phyloP scores from a whole-genome alignment of 1,140 invertebrate species.

The Euschistus heros region DNA sequence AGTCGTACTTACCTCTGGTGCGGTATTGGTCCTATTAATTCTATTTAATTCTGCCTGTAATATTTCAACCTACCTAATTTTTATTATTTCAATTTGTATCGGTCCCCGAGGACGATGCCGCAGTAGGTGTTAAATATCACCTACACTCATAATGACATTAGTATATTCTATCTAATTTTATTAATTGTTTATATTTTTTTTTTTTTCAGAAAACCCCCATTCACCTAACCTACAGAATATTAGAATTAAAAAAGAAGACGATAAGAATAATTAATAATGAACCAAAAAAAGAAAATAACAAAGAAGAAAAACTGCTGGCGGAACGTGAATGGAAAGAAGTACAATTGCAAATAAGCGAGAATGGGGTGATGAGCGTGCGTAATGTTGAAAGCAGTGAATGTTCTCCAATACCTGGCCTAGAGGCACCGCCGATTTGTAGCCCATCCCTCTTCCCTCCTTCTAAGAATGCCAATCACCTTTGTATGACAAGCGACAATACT shows the following conservation, averaged over 20 bases:
- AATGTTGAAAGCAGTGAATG: slow-evolving; percentile 34
- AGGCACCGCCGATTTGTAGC: slow-evolving; percentile 16
- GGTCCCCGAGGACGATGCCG: too few relatives aligned
- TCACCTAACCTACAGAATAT: slow-evolving; percentile 49
- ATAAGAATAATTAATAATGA: slow-evolving; percentile 39
- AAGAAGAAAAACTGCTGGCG: slow-evolving; percentile 21
- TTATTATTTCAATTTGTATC: too few relatives aligned
- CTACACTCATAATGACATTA: background rate
- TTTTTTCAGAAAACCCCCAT: slow-evolving; percentile 47
- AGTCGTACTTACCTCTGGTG: too few relatives aligned
- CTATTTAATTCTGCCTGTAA: too few relatives aligned
- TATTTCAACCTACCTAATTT: too few relatives aligned
- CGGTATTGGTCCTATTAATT: too few relatives aligned
- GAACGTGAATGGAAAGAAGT: slow-evolving; percentile 49
- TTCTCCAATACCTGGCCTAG: slow-evolving; percentile 19
- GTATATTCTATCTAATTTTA: background rate
- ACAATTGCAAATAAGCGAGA: slow-evolving; percentile 56
- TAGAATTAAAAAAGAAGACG: slow-evolving; percentile 43
- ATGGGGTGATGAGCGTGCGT: slow-evolving; percentile 53
- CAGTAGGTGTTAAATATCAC: too few relatives aligned
- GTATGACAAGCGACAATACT: background rate
- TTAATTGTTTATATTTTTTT: too few relatives aligned
- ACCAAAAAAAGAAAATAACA: slow-evolving; percentile 33
- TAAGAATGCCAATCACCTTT: background rate
- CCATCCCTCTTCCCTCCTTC: background rate